Base-by-base conservation (phyloP, 2,113 vertebrate species). In the Cromileptes altivelis region DNA sequence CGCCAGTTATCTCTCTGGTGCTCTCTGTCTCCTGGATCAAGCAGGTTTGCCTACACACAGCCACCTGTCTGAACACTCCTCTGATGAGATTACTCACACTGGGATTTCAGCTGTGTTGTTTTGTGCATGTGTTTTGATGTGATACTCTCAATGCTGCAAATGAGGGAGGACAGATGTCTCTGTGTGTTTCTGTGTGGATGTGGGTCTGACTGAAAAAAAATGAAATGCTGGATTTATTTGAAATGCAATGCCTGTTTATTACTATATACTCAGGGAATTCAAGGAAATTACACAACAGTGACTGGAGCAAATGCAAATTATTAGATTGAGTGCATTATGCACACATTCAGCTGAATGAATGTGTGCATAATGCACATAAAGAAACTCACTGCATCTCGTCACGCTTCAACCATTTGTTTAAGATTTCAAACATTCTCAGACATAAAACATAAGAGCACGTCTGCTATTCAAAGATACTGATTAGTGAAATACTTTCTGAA, bases 61-160 rank as follows among this genome's bases (percentile, higher is more conserved):
- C 82, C 83, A 88, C 87, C 86, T 89, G 79, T 86, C 72, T 84
- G 82, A 85, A 82, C 70, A 49, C 70, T 53, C 68, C 52, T 80
- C 65, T 91, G 90, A 91, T 85, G 75, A 84, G 78, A 89, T 85
- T 91, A 90, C 77, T 85, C 86, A 64, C 80, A 12, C 33, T 74
- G 88, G 87, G 80, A 84, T 78, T 85, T 67, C 25, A 50, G 21
- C 80, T 47, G 4, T 60, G 33, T 57, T 72, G 64, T 69, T 37
- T 6, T 7, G 40, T 63, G 62, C 33, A 52, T 70, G 27, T 74
- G 71, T 82, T 85, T 85, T 84, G 73, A 83, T 85, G 80, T 58
- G 75, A 78, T 80, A 47, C 37, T 81, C 40, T 50, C 52, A 81
- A 69, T 75, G 78, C 71, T 0, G 25, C 1, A 13, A 79, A 72